A percentile compares a stretch with the other conserved stretches of the same genome.
These are phyloP conservation scores for Caenorhabditis elegans DNA, from an alignment of 1,140 invertebrate genomes.

Conservation along the genomic window DNA sequence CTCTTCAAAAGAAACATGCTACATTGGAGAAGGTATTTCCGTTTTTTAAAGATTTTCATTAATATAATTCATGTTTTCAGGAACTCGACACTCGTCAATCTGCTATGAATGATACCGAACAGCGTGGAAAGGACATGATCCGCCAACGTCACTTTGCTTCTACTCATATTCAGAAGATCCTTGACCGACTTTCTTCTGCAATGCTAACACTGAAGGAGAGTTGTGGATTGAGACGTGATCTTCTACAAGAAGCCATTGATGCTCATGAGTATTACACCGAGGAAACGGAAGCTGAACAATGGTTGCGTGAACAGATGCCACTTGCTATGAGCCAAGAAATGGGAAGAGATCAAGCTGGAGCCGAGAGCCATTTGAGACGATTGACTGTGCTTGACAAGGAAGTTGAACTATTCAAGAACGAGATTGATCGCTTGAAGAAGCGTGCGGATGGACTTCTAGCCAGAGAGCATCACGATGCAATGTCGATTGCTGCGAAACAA, in stretches of 20 bases:
- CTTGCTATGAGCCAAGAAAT: conserved; percentile 77
- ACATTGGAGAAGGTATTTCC: conserved; percentile 73
- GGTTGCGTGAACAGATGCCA: conserved; percentile 80
- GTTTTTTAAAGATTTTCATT: neutral
- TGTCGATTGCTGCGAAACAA: conserved; percentile 35
- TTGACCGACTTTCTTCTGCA: conserved; percentile 70
- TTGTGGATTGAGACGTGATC: conserved; percentile 76
- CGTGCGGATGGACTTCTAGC: conserved; percentile 74
- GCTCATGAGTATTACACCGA: conserved; percentile 85
- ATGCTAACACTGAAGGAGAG: conserved; percentile 72
- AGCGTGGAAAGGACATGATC: conserved; percentile 75
- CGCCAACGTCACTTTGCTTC: conserved; percentile 81
- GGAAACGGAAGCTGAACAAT: conserved; percentile 80
- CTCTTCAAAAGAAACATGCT: conserved; percentile 94
- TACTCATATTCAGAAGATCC: conserved; percentile 74
- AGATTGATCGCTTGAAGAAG: conserved; percentile 74
- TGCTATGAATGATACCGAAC: conserved; percentile 75
- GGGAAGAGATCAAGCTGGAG: conserved; percentile 84
- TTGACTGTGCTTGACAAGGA: conserved; percentile 80
- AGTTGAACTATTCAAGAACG: conserved; percentile 75
- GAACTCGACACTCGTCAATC: conserved; percentile 82
- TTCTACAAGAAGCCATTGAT: conserved; percentile 80
- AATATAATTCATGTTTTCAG: conserved; percentile 65
- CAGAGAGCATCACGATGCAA: conserved; percentile 78
- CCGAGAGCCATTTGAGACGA: conserved; percentile 76